These are phyloP conservation scores for Gobio occitaniae DNA, from an alignment of 2,797 vertebrate species.

Conservation along the genomic window DNA sequence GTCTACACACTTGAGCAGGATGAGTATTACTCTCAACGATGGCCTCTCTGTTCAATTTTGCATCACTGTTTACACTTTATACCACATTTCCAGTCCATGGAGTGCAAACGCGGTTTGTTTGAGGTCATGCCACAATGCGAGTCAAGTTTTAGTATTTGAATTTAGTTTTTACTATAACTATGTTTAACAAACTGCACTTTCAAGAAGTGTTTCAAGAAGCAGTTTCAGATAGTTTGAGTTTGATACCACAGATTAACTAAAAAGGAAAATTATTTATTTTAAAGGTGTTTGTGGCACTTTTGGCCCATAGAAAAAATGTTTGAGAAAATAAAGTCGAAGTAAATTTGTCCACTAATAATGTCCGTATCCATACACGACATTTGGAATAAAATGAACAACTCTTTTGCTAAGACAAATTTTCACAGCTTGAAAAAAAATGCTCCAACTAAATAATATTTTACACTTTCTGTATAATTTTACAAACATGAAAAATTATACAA, in stretches of 20 bases:
- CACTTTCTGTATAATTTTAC: neutral
- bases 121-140: constrained; percentile 76
- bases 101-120: constrained; percentile 72
- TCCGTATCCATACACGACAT: neutral
- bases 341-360: neutral
- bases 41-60: constrained; percentile 80
- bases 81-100: constrained; percentile 58
- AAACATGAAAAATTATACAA: neutral
- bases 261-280: neutral
- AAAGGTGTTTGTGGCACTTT: neutral
- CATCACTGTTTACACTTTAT: constrained; percentile 76
- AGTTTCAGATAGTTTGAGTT: neutral
- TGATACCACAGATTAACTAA: neutral
- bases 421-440: neutral
- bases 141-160: constrained; percentile 75
- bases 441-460: neutral
- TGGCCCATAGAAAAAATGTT: neutral
- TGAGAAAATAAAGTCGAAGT: neutral
- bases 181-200: constrained; percentile 14
- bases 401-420: neutral
- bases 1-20: constrained; percentile 68
- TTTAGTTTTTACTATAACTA: constrained; percentile 60
- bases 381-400: neutral
- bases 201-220: neutral
- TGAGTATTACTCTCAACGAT: constrained; percentile 70